These are phyloP conservation scores for Camelus dromedarius DNA, from an alignment of 2,113 vertebrate species.

Conservation along the genomic window DNA sequence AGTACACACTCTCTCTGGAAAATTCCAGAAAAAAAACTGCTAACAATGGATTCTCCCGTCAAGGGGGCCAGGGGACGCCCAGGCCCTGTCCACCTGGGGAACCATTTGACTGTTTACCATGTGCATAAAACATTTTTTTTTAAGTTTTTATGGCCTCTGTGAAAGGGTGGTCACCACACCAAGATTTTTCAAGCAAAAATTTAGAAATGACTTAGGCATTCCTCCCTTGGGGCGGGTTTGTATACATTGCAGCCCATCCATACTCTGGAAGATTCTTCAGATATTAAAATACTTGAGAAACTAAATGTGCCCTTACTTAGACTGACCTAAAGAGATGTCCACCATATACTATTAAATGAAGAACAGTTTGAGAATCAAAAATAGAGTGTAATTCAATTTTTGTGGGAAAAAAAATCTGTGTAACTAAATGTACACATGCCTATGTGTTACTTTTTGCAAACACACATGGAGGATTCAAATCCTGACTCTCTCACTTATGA, in stretches of 20 bases:
- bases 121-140: not conserved
- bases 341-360: not conserved
- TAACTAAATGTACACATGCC: fast-evolving
- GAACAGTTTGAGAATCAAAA: not conserved
- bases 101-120: not conserved
- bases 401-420: too few relatives aligned
- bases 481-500: not conserved
- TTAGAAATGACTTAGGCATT: not conserved
- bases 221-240: not conserved
- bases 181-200: not conserved
- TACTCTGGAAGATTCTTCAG: not conserved
- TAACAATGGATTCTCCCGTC: not conserved
- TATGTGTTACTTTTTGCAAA: not conserved
- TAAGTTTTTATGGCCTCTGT: not conserved
- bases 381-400: not conserved
- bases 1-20: not conserved
- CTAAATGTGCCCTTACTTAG: not conserved
- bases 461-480: not conserved
- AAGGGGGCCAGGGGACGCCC: not conserved
- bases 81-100: not conserved
- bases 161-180: not conserved
- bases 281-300: slow-evolving; percentile 4
- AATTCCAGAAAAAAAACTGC: not conserved
- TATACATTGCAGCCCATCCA: not conserved
- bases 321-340: not conserved